Evolutionary conservation across 2,888 invertebrate genomes (phyloP).

Genomic region (Noctuana brunneofusca): DNA sequence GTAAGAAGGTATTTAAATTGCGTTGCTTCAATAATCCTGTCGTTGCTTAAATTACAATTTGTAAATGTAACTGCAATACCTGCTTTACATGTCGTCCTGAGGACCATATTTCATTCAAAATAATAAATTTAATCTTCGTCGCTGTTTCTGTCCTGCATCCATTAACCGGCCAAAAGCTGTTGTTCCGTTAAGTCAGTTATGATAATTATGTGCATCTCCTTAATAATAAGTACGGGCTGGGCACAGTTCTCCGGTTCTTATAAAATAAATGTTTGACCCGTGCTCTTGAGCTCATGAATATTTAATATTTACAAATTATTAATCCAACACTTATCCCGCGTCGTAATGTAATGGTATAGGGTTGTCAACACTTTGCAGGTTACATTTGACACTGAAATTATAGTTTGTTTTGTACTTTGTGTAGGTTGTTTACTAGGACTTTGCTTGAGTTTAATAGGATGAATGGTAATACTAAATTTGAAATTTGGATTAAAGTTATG

Average conservation of each 20-base stretch:
- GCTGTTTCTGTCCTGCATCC: slow-evolving; percentile 51
- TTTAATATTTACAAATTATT: slow-evolving; percentile 82
- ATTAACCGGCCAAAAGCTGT: slow-evolving; percentile 53
- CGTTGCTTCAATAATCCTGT: too few relatives aligned
- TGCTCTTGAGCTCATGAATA: slow-evolving; percentile 76
- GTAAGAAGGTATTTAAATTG: too few relatives aligned
- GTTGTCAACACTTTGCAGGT: slow-evolving; percentile 4
- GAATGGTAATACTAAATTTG: too few relatives aligned
- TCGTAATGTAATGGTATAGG: slow-evolving; percentile 41
- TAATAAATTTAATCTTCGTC: slow-evolving; percentile 53
- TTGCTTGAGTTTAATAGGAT: too few relatives aligned
- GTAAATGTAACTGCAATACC: background rate
- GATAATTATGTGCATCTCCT: slow-evolving; percentile 77
- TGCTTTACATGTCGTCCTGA: background rate
- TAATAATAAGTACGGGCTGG: slow-evolving; percentile 72
- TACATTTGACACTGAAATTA: background rate
- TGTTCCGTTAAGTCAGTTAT: slow-evolving; percentile 70
- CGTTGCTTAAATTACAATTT: too few relatives aligned
- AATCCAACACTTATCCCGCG: slow-evolving; percentile 75
- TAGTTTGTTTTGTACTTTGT: too few relatives aligned
- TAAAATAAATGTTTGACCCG: slow-evolving; percentile 76
- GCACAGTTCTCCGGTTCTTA: slow-evolving; percentile 66
- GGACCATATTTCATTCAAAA: slow-evolving; percentile 51
- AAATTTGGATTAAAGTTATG: too few relatives aligned
- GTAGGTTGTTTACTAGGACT: too few relatives aligned